Evolutionary conservation across 2,797 vertebrate genomes (phyloP), one percentile per base, ranked within the genome.

Genomic region (Chanos chanos): DNA sequence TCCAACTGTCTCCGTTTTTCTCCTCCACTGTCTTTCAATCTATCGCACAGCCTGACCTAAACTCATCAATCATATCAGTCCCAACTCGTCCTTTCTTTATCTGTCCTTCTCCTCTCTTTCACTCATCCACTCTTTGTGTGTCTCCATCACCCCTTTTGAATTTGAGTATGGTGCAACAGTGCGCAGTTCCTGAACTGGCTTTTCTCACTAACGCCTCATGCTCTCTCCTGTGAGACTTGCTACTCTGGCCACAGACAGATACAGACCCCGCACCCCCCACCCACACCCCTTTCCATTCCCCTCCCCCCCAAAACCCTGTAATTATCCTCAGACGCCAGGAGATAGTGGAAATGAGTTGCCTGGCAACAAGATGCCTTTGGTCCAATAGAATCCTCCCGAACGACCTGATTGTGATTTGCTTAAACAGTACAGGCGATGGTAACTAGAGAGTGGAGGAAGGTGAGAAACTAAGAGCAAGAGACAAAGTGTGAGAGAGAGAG

Each of bases 311-410:
- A 77, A 76, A 78, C 74, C 83, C 76, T 77, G 81, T 85, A 89
- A 89, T 91, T 90, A 89, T 82, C 51, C 62, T 70, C 81, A 84
- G 84, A 87, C 73, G 74, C 85, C 83, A 72, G 28, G 77, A 90
- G 84, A 88, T 82, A 81, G 83, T 84, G 81, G 81, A 84, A 89
- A 88, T 68, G 62, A 80, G 89, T 91, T 89, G 87, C 89, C 80
- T 84, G 76, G 89, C 87, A 91, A 91, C 89, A 89, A 79, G 78
- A 90, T 87, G 85, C 86, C 81, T 80, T 82, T 85, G 80, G 84
- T 88, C 84, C 87, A 89, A 90, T 87, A 81, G 86, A 78, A 84
- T 83, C 74, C 75, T 84, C 83, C 83, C 81, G 81, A 85, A 85
- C 82, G 82, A 85, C 70, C 84, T 88, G 83, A 89, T 77, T 85